phyloP scores from a whole-genome alignment of 2,888 invertebrate genomes.

The Ophion ellenae region DNA sequence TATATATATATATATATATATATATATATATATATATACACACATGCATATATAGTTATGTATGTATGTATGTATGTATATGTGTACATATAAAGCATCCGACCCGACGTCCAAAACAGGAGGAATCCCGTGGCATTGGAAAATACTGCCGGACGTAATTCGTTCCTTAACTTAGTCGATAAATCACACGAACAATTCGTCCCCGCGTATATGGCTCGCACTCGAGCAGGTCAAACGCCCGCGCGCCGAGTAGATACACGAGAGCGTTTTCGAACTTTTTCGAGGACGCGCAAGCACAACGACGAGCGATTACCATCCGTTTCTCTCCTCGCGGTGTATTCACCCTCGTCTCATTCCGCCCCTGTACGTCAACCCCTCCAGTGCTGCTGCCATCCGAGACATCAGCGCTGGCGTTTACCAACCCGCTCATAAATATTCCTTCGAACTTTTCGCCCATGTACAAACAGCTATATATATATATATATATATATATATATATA shows the following conservation, averaged over 20 bases:
- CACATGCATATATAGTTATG: too few species aligned
- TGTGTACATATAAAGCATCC: constrained; percentile 17
- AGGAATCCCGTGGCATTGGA: constrained; percentile 38
- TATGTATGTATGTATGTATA: neutral
- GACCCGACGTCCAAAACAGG: constrained; percentile 17
- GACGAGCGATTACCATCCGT: constrained; percentile 53
- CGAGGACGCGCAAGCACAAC: constrained; percentile 14
- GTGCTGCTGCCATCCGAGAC: neutral
- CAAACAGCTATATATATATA: neutral
- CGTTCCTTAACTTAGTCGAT: constrained; percentile 58
- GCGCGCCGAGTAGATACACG: neutral
- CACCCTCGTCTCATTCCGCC: constrained; percentile 31
- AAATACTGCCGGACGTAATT: constrained; percentile 60
- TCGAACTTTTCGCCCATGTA: constrained; percentile 22
- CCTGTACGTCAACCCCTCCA: neutral
- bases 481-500: neutral
- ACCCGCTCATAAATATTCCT: constrained; percentile 59
- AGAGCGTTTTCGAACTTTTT: constrained; percentile 39
- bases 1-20: neutral
- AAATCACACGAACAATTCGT: constrained; percentile 40
- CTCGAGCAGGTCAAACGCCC: neutral
- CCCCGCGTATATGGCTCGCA: neutral
- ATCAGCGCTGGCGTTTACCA: constrained; percentile 27
- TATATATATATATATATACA: neutral
- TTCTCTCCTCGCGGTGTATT: constrained; percentile 45